A percentile compares a stretch with the other conserved stretches of the same genome.
phyloP scores from a whole-genome alignment of 2,888 invertebrate genomes.

The Anagyrus pseudococci region DNA sequence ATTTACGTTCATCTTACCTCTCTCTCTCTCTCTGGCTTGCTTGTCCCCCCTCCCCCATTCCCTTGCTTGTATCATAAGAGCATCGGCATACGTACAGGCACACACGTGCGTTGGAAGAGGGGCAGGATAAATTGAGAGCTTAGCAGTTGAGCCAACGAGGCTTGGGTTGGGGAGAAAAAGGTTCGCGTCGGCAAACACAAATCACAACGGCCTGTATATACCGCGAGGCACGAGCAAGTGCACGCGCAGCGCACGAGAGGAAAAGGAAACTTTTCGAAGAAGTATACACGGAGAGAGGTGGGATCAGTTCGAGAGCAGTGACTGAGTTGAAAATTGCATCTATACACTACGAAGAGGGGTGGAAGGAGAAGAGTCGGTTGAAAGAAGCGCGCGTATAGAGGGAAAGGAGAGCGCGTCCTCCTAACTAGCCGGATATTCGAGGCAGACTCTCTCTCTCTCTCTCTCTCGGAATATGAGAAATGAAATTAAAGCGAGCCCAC shows the following conservation, averaged over 20 bases:
- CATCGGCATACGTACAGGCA: no score
- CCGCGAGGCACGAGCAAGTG: background rate
- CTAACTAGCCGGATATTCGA: no score
- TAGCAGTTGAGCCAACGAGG: no score
- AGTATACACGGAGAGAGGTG: background rate
- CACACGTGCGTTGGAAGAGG: no score
- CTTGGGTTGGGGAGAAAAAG: background rate
- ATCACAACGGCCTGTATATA: slow-evolving; percentile 11
- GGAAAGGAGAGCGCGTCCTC: no score
- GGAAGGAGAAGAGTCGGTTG: slow-evolving; percentile 9
- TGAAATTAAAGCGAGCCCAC: slow-evolving; percentile 25
- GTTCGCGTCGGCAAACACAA: slow-evolving; percentile 16
- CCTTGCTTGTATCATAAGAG: no score
- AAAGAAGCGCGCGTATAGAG: no score
- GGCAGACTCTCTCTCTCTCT: no score
- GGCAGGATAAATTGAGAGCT: no score
- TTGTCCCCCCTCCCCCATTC: no score
- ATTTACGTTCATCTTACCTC: no score
- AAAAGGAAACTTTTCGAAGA: background rate
- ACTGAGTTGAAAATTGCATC: slow-evolving; percentile 47
- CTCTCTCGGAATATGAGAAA: slow-evolving; percentile 34
- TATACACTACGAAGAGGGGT: slow-evolving; percentile 32
- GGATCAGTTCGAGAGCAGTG: slow-evolving; percentile 7
- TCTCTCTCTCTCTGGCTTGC: no score
- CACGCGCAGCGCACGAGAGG: background rate